Percentiles rank a stretch among this genome's conserved stretches.
These are phyloP conservation scores for Pao palembangensis DNA, from an alignment of 2,113 vertebrate genomes.

Conservation along the genomic window DNA sequence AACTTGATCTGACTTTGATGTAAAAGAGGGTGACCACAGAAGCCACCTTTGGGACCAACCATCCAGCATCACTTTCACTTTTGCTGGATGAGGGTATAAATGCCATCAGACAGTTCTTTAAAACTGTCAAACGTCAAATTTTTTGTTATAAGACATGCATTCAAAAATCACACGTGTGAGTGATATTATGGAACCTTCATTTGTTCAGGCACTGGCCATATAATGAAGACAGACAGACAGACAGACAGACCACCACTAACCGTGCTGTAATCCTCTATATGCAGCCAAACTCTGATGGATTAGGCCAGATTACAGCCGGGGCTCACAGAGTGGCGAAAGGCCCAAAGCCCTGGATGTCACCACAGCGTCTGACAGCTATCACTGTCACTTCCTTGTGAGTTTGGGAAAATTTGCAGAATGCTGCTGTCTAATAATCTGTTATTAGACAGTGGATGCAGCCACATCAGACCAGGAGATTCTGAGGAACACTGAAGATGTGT, in stretches of 20 bases:
- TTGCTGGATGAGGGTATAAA: not conserved
- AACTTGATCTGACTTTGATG: too few species aligned
- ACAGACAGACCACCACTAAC: constrained; percentile 11
- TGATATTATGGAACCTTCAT: constrained; percentile 1
- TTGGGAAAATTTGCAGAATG: not conserved
- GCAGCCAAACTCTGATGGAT: constrained; percentile 55
- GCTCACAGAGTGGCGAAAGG: constrained; percentile 49
- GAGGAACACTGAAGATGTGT: not conserved
- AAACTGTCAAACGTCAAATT: not conserved
- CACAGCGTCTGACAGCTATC: constrained; percentile 11
- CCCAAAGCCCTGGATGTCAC: constrained; percentile 10
- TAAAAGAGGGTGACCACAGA: too few species aligned
- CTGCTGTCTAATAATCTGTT: constrained; percentile 1
- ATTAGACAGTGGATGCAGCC: constrained; percentile 1
- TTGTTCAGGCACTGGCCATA: not conserved
- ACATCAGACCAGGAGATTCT: not conserved
- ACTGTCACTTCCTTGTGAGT: constrained; percentile 6
- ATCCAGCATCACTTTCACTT: not conserved
- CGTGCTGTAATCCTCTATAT: constrained; percentile 51
- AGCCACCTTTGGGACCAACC: not conserved
- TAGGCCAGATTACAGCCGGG: constrained; percentile 60
- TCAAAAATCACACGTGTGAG: not conserved
- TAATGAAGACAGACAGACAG: not conserved
- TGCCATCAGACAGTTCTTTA: not conserved
- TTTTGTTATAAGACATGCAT: not conserved